Percentiles rank a stretch among this genome's conserved stretches.
Evolutionary conservation across 1,140 invertebrate genomes (phyloP).

Genomic region (Pachypeltis micranthus): DNA sequence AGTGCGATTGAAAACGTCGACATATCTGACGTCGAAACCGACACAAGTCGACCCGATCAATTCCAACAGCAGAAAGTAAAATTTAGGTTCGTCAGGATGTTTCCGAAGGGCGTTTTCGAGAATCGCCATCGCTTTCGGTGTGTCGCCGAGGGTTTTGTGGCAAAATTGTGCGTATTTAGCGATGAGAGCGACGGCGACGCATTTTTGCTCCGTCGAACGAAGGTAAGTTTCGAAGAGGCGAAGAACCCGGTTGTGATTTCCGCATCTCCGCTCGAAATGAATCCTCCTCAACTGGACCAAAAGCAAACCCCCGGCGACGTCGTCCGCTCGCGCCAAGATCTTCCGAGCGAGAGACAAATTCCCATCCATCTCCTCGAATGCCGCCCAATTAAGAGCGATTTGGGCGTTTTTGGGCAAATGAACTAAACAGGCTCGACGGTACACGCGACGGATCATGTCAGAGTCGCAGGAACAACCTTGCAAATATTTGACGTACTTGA

Average conservation of each 20-base stretch:
- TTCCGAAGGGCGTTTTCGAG: neutral
- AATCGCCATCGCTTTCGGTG: neutral
- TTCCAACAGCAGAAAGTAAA: neutral
- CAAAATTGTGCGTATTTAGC: slow-evolving; percentile 85
- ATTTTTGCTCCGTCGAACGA: slow-evolving; percentile 57
- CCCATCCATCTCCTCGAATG: slow-evolving; percentile 81
- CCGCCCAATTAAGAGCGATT: slow-evolving; percentile 85
- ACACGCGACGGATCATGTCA: slow-evolving; percentile 65
- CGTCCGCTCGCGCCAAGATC: slow-evolving; percentile 72
- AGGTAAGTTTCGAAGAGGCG: slow-evolving; percentile 76
- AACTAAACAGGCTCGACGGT: slow-evolving; percentile 76
- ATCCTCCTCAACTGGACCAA: slow-evolving; percentile 67
- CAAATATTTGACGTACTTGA: slow-evolving; percentile 72
- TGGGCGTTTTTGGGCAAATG: slow-evolving; percentile 87
- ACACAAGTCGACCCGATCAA: neutral
- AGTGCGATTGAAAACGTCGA: neutral
- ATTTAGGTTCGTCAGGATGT: neutral
- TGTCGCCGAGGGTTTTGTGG: slow-evolving; percentile 41
- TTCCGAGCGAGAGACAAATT: slow-evolving; percentile 63
- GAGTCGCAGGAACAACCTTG: slow-evolving; percentile 46
- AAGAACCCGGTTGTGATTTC: slow-evolving; percentile 60
- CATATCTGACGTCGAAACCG: neutral
- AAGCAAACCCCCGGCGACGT: slow-evolving; percentile 63
- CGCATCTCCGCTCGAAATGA: slow-evolving; percentile 71
- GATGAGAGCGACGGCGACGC: slow-evolving; percentile 64